Percentiles rank a stretch among this genome's conserved stretches.
Evolutionary conservation across 2,113 vertebrate species (phyloP).

Genomic region (Petrocephalus microphthalmus): DNA sequence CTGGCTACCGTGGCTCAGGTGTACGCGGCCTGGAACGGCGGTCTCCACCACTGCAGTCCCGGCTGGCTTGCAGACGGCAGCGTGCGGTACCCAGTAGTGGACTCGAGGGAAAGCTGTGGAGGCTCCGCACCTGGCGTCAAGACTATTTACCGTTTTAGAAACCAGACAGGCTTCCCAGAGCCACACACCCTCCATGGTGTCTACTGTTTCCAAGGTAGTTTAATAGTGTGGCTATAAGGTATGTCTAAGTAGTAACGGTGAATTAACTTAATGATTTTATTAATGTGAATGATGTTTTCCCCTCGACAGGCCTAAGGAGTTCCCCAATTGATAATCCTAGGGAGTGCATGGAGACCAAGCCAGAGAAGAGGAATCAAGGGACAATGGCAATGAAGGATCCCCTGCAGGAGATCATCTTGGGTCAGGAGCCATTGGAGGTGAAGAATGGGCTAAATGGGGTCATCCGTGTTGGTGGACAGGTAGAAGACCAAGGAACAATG

Average conservation of each 20-base stretch:
- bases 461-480: background rate
- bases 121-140: constrained; percentile 77
- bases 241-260: background rate
- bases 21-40: constrained; percentile 79
- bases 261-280: background rate
- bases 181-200: constrained; percentile 69
- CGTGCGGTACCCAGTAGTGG: constrained; percentile 84
- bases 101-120: constrained; percentile 77
- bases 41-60: constrained; percentile 80
- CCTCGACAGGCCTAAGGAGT: constrained; percentile 43
- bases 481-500: constrained; percentile 15
- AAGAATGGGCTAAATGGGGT: constrained; percentile 67
- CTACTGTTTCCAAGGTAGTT: constrained; percentile 86
- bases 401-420: constrained; percentile 60
- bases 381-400: constrained; percentile 69
- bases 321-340: constrained; percentile 55
- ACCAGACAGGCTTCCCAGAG: constrained; percentile 89
- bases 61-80: constrained; percentile 90
- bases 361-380: constrained; percentile 59
- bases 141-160: constrained; percentile 80
- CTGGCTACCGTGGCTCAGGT: constrained; percentile 80
- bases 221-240: background rate
- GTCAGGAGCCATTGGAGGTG: constrained; percentile 39
- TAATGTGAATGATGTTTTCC: background rate
- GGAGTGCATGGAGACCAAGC: constrained; percentile 52